Evolutionary conservation across 2,888 invertebrate species (phyloP).

Genomic region (Epinotia ramella): DNA sequence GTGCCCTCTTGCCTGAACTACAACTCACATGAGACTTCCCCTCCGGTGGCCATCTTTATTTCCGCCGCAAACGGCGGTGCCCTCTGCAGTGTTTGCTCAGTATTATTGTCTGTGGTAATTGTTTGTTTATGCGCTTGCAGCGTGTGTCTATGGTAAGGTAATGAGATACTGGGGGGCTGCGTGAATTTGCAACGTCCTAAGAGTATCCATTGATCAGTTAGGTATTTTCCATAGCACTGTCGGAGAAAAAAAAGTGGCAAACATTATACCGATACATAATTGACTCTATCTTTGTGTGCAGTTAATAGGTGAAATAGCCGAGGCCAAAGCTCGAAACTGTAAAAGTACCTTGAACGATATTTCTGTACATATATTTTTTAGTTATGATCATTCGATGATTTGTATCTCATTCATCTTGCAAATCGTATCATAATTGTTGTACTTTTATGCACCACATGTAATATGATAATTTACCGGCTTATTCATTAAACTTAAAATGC

Average conservation of each 20-base stretch:
- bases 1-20: conserved; percentile 2
- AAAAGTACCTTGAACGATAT: not conserved
- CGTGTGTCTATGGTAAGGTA: conserved; percentile 31
- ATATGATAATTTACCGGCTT: too few species aligned
- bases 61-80: conserved; percentile 37
- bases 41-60: conserved; percentile 38
- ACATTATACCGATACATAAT: not conserved
- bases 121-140: conserved; percentile 38
- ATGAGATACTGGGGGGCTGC: conserved; percentile 35
- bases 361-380: not conserved
- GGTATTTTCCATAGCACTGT: not conserved
- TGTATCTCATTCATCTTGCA: not conserved
- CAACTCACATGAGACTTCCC: conserved; percentile 10
- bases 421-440: not conserved
- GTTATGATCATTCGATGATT: not conserved
- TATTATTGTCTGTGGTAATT: conserved; percentile 44
- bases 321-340: too few species aligned
- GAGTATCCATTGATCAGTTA: conserved; percentile 2
- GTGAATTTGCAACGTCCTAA: conserved; percentile 14
- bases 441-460: not conserved
- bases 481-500: too few species aligned
- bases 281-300: not conserved
- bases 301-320: too few species aligned
- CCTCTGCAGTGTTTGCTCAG: conserved; percentile 40
- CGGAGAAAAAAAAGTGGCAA: not conserved